phyloP scores from a whole-genome alignment of 2,888 invertebrate species.

The Lymantria dispar region DNA sequence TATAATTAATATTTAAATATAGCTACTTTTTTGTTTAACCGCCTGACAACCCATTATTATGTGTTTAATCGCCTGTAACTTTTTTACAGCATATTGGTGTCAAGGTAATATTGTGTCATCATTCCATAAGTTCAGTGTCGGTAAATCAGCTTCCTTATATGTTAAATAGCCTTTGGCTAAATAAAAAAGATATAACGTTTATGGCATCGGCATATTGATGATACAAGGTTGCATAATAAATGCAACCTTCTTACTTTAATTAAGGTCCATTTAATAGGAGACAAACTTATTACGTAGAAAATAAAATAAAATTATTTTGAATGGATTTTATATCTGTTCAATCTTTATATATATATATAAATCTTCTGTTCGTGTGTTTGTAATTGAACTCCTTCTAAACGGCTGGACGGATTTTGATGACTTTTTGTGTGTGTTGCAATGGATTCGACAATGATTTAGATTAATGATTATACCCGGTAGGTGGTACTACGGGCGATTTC shows the following conservation, averaged over 20 bases:
- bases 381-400: too few species aligned
- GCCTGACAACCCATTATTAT: neutral
- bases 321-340: too few species aligned
- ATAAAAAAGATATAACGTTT: neutral
- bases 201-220: constrained; percentile 11
- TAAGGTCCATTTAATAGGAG: neutral
- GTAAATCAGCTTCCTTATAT: constrained; percentile 26
- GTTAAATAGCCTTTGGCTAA: constrained; percentile 5
- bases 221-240: constrained; percentile 2
- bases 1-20: neutral
- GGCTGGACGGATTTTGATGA: too few species aligned
- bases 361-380: too few species aligned
- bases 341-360: too few species aligned
- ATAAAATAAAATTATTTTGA: too few species aligned
- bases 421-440: too few species aligned
- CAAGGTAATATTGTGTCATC: constrained; percentile 18
- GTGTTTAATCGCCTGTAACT: constrained; percentile 8
- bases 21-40: neutral
- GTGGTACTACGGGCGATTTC: too few species aligned
- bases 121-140: constrained; percentile 19
- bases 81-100: constrained; percentile 8
- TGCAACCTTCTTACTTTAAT: neutral
- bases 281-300: too few species aligned
- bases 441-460: too few species aligned
- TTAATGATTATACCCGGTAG: too few species aligned